A percentile compares a stretch with the other conserved stretches of the same genome.
phyloP scores from a whole-genome alignment of 2,797 vertebrate genomes.

The Paramormyrops hopkinsi region DNA sequence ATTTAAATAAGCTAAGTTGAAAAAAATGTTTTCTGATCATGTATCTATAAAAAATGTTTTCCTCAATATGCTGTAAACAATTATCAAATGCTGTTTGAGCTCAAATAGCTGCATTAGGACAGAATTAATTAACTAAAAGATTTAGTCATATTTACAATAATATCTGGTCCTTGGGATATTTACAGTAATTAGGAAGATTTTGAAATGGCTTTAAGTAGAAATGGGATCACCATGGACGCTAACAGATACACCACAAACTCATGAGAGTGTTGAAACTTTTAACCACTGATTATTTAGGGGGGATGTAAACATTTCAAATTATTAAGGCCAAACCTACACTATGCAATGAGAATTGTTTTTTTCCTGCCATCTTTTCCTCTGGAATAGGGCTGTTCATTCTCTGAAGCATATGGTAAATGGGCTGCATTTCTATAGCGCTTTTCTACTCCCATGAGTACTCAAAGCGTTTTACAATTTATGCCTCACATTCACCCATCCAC shows the following conservation, averaged over 20 bases:
- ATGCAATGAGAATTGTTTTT: neutral
- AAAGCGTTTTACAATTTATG: no score
- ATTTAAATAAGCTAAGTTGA: neutral
- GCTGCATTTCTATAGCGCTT: no score
- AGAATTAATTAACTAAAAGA: neutral
- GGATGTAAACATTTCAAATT: neutral
- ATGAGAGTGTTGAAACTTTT: neutral
- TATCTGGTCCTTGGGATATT: neutral
- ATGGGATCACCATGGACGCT: neutral
- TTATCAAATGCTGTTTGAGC: neutral
- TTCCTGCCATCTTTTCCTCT: neutral
- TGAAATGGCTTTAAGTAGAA: neutral
- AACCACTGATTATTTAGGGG: neutral
- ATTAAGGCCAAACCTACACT: neutral
- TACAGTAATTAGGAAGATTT: neutral
- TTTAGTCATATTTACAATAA: neutral
- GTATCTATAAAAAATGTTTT: neutral
- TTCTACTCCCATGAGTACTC: no score
- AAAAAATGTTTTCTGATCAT: neutral
- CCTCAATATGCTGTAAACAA: neutral
- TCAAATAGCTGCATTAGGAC: neutral
- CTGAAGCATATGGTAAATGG: neutral
- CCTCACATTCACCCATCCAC: no score
- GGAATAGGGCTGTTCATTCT: neutral
- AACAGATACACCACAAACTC: neutral